phyloP scores from a whole-genome alignment of 2,797 vertebrate genomes.

The Coccyzus lansbergi region DNA sequence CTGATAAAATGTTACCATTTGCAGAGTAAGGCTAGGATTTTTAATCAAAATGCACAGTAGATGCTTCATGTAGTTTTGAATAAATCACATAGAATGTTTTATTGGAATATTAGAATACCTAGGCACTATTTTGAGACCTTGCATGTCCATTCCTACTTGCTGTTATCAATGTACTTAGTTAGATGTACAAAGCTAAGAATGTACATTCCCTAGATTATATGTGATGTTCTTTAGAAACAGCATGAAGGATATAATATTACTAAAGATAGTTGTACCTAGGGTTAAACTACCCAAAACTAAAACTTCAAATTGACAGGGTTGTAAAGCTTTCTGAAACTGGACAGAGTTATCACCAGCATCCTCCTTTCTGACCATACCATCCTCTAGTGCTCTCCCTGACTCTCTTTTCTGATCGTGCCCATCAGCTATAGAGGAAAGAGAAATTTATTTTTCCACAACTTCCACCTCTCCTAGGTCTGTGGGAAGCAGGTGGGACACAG shows the following conservation, averaged over 20 bases:
- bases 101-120: neutral
- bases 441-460: neutral
- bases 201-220: neutral
- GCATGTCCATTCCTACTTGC: neutral
- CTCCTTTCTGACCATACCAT: neutral
- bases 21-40: neutral
- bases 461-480: neutral
- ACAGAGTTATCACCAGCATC: neutral
- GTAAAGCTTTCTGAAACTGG: neutral
- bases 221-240: neutral
- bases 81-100: neutral
- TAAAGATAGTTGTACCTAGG: neutral
- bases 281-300: neutral
- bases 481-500: neutral
- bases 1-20: neutral
- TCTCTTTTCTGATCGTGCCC: neutral
- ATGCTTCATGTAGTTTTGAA: neutral
- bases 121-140: neutral
- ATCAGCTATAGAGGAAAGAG: neutral
- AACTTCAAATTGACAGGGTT: neutral
- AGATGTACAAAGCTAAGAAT: neutral
- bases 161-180: neutral
- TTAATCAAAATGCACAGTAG: neutral
- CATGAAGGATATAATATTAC: neutral
- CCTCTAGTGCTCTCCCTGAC: neutral